Conservation (phyloP, 1,140 invertebrate species). For the Musca vetustissima region DNA sequence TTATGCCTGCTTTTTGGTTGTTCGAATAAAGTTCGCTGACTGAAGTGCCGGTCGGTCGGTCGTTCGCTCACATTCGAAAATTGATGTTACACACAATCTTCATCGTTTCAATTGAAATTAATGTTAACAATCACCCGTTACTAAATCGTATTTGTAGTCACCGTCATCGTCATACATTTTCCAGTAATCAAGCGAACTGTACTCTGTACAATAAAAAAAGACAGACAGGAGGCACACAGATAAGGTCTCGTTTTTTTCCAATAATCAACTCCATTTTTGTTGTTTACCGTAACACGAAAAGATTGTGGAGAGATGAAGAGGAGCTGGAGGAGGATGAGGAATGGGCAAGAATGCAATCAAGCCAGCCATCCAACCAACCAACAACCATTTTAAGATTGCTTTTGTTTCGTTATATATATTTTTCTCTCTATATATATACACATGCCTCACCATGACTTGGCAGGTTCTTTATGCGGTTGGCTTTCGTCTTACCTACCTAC, state of each 20-base stretch:
- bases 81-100: neutral
- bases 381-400: constrained; percentile 12
- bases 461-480: neutral
- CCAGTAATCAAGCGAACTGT: too few relatives aligned
- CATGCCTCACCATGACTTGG: neutral
- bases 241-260: too few relatives aligned
- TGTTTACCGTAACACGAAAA: neutral
- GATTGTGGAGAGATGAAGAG: neutral
- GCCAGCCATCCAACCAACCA: too few relatives aligned
- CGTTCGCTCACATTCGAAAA: neutral
- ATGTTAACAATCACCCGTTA: constrained; percentile 9
- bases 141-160: neutral
- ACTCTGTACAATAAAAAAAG: too few relatives aligned
- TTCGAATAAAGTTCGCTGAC: neutral
- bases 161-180: neutral
- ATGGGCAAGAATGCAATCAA: too few relatives aligned
- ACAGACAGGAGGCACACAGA: too few relatives aligned
- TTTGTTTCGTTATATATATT: neutral
- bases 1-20: neutral
- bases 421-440: too few relatives aligned
- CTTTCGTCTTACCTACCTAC: neutral
- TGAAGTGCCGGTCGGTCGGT: neutral
- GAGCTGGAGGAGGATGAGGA: too few relatives aligned
- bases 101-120: constrained; percentile 9
- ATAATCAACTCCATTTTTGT: neutral